phyloP scores from a whole-genome alignment of 2,113 vertebrate genomes.

The Myxocyprinus asiaticus region DNA sequence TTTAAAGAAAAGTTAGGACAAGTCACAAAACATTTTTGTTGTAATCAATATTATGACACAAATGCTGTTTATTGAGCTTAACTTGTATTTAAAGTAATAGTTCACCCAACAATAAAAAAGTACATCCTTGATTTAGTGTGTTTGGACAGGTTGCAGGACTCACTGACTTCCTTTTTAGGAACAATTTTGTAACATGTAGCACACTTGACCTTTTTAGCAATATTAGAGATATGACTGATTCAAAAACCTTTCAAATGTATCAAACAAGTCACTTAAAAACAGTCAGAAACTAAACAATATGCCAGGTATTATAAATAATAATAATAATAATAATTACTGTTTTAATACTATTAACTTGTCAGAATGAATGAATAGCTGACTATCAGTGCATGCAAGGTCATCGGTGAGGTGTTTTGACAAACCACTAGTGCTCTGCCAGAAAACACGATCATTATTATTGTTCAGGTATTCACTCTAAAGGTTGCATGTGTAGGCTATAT shows the following conservation, averaged over 20 bases:
- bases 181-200: neutral
- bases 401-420: constrained; percentile 45
- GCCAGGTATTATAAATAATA: too few species aligned
- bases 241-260: neutral
- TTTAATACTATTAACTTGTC: too few species aligned
- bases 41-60: too few species aligned
- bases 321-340: too few species aligned
- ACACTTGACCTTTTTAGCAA: neutral
- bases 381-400: constrained; percentile 34
- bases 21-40: too few species aligned
- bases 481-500: constrained; percentile 3
- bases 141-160: too few species aligned
- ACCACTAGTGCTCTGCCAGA: constrained; percentile 41
- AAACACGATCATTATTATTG: constrained; percentile 4
- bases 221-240: neutral
- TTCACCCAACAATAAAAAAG: too few species aligned
- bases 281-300: neutral
- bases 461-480: constrained; percentile 14
- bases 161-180: neutral
- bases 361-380: constrained; percentile 31
- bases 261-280: neutral
- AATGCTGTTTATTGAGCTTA: too few species aligned
- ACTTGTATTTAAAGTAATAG: too few species aligned
- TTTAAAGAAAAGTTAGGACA: too few species aligned
- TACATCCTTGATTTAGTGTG: too few species aligned